phyloP scores from a whole-genome alignment of 2,797 vertebrate genomes.

The Pangasius mekongensis region DNA sequence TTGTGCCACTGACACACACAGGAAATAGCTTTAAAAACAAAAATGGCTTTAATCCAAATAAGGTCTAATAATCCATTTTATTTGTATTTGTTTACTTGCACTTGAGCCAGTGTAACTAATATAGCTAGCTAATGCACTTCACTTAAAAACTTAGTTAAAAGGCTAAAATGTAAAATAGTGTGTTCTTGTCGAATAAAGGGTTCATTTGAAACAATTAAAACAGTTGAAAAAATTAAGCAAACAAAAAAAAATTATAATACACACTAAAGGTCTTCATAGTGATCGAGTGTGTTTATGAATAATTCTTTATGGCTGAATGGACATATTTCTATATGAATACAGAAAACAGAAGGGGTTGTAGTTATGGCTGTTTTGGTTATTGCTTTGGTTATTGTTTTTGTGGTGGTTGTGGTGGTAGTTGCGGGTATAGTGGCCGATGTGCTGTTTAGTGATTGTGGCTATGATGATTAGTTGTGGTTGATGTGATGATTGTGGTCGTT shows the following conservation, averaged over 20 bases:
- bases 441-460: too few species aligned
- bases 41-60: neutral
- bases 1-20: neutral
- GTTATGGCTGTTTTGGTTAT: neutral
- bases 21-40: neutral
- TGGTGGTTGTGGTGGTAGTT: too few species aligned
- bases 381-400: neutral
- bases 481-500: neutral
- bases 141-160: neutral
- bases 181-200: too few species aligned
- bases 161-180: too few species aligned
- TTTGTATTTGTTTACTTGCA: neutral
- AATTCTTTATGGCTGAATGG: neutral
- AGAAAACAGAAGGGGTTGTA: too few species aligned
- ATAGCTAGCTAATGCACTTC: too few species aligned
- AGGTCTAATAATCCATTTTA: neutral
- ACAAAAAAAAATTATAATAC: neutral
- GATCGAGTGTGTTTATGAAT: neutral
- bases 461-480: neutral
- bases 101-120: neutral
- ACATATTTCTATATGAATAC: too few species aligned
- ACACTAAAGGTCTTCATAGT: too few species aligned
- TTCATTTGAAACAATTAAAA: too few species aligned
- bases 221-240: neutral
- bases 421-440: neutral